Conservation (phyloP, 64 coral and sea anemone genomes). For the Actinia equina region DNA sequence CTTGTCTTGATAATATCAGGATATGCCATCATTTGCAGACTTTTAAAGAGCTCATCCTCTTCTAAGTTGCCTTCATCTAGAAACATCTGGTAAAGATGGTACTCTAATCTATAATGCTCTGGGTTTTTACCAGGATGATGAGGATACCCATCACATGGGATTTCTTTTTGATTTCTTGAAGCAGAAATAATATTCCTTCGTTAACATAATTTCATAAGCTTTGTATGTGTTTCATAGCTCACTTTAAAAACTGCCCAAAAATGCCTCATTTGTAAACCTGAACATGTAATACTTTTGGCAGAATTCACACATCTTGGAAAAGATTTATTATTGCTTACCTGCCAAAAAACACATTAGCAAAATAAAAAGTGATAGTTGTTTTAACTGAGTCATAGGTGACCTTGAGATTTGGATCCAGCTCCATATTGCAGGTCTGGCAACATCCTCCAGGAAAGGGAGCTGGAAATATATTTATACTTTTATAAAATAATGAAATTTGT, state of each 20-base stretch:
- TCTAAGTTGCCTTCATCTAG: conserved; percentile 72
- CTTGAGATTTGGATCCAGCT: conserved; percentile 83
- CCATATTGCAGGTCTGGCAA: conserved; percentile 77
- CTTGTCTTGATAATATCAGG: conserved; percentile 71
- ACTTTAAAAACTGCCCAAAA: no score
- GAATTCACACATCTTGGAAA: no score
- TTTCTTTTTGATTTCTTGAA: neutral
- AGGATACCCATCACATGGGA: conserved; percentile 35
- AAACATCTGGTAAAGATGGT: conserved; percentile 83
- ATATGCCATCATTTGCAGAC: conserved; percentile 78
- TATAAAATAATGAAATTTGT: no score
- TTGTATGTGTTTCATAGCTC: no score
- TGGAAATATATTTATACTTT: conserved; percentile 16
- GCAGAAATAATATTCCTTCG: no score
- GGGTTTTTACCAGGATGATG: conserved; percentile 24
- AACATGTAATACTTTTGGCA: no score
- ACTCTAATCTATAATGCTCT: conserved; percentile 77
- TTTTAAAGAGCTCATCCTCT: conserved; percentile 59
- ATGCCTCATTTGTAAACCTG: no score
- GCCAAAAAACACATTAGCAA: conserved; percentile 80
- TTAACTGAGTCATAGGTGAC: conserved; percentile 43
- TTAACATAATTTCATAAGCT: no score
- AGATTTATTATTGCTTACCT: conserved; percentile 34
- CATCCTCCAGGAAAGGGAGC: conserved; percentile 93
- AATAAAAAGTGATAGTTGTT: conserved; percentile 77